Percentiles rank a stretch among this genome's conserved stretches.
These are phyloP conservation scores for Xanthia icteritia DNA, from an alignment of 2,888 invertebrate species.

Conservation along the genomic window DNA sequence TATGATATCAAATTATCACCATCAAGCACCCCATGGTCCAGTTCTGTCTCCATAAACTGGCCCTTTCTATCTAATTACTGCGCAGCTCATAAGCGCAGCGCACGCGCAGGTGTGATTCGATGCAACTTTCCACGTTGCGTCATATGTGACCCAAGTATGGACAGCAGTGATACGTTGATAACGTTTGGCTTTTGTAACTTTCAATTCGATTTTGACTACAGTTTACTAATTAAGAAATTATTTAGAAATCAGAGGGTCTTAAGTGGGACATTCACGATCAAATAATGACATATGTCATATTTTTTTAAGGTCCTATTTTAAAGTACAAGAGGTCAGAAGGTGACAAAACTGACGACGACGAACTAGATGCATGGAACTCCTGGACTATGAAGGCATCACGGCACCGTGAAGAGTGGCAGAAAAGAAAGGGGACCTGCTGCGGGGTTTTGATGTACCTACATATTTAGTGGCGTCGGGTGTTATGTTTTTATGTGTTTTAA, in stretches of 20 bases:
- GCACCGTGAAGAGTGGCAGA: too few species aligned
- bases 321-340: too few species aligned
- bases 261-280: too few species aligned
- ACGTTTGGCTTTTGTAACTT: background rate
- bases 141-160: conserved; percentile 57
- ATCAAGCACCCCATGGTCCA: conserved; percentile 23
- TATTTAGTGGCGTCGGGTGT: background rate
- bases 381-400: too few species aligned
- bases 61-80: conserved; percentile 59
- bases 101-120: conserved; percentile 60
- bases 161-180: conserved; percentile 24
- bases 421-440: too few species aligned
- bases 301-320: too few species aligned
- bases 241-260: background rate
- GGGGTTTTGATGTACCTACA: background rate
- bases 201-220: background rate
- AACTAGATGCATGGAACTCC: too few species aligned
- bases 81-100: conserved; percentile 41
- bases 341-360: too few species aligned
- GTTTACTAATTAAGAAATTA: background rate
- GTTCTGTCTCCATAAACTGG: conserved; percentile 41
- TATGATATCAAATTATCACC: conserved; percentile 31
- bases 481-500: background rate
- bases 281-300: too few species aligned
- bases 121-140: conserved; percentile 67